A percentile compares a stretch with the other conserved stretches of the same genome.
These are phyloP conservation scores for Malacoraja senta DNA, from an alignment of 2,797 vertebrate species.

Conservation along the genomic window DNA sequence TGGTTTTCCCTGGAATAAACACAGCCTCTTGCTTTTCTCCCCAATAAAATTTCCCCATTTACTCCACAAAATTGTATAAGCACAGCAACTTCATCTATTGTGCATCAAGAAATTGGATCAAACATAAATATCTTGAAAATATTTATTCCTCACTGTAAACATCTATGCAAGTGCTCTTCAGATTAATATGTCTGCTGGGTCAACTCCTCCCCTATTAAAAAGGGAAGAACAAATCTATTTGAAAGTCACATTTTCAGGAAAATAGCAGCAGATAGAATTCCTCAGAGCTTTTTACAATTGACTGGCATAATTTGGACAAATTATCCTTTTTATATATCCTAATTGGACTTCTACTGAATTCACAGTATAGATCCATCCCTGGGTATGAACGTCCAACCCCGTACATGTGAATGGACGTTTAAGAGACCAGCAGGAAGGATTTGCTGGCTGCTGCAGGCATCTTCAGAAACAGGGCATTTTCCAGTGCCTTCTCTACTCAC, in stretches of 20 bases:
- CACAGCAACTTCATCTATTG: not conserved
- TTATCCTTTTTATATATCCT: not conserved
- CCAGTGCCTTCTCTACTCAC: too few relatives aligned
- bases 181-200: not conserved
- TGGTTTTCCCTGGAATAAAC: not conserved
- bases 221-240: not conserved
- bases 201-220: not conserved
- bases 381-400: too few relatives aligned
- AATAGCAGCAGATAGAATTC: not conserved
- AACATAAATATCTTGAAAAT: not conserved
- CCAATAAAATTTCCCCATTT: not conserved
- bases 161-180: slow-evolving; percentile 37
- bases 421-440: too few relatives aligned
- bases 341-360: not conserved
- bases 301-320: not conserved
- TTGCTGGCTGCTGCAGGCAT: too few relatives aligned
- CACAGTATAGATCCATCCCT: not conserved
- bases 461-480: too few relatives aligned
- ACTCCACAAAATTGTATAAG: not conserved
- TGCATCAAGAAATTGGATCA: not conserved
- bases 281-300: not conserved
- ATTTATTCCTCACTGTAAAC: slow-evolving; percentile 1
- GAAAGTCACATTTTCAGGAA: not conserved
- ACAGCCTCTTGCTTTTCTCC: not conserved
- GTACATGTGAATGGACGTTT: too few relatives aligned